A percentile compares a stretch with the other conserved stretches of the same genome.
phyloP scores from a whole-genome alignment of 1,140 invertebrate species.

The Anoplophora glabripennis region DNA sequence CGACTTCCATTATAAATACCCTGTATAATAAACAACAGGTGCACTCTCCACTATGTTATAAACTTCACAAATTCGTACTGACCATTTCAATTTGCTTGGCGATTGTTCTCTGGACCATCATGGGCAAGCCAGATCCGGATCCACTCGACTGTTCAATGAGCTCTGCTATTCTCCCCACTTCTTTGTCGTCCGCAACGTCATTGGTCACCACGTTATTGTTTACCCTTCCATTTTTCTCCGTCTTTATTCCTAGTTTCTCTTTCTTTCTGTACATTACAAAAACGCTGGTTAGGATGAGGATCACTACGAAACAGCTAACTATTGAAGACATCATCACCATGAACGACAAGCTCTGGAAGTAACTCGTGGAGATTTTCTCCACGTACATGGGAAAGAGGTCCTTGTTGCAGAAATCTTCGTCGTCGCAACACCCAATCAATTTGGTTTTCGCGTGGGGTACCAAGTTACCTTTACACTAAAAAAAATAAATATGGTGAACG shows the following conservation, averaged over 20 bases:
- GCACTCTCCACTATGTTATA: too few relatives aligned
- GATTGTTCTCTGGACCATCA: constrained; percentile 89
- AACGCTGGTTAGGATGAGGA: too few relatives aligned
- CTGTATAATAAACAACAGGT: too few relatives aligned
- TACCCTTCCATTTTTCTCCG: background rate
- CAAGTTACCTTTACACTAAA: constrained; percentile 80
- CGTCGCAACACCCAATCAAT: constrained; percentile 81
- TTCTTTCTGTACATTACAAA: background rate
- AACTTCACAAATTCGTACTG: too few relatives aligned
- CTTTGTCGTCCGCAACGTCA: background rate
- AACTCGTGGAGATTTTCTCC: background rate
- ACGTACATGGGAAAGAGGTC: constrained; percentile 60
- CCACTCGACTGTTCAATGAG: constrained; percentile 76
- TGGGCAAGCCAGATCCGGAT: constrained; percentile 84
- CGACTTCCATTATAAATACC: too few relatives aligned
- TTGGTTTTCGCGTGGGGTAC: constrained; percentile 75
- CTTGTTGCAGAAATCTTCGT: constrained; percentile 76
- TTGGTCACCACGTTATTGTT: background rate
- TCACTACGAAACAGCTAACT: background rate
- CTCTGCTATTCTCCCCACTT: background rate
- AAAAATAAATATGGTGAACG: constrained; percentile 30
- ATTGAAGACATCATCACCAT: background rate
- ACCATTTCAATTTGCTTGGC: constrained; percentile 86
- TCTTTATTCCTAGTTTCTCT: background rate
- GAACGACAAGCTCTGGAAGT: background rate